Evolutionary conservation across 2,113 vertebrate species (phyloP).

Genomic region (Galeopterus variegatus): DNA sequence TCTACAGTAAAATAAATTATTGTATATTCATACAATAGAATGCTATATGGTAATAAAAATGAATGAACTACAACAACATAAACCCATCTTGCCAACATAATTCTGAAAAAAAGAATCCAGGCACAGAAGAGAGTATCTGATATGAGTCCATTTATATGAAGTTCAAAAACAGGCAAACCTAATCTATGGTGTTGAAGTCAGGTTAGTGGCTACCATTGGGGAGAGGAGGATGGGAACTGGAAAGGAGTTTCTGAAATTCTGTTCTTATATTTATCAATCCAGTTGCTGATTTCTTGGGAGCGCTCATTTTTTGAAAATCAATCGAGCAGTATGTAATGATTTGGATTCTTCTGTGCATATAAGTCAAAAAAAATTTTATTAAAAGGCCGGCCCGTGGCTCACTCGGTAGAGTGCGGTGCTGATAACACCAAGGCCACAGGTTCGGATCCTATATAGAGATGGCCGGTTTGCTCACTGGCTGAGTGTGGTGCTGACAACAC

Average conservation of each 20-base stretch:
- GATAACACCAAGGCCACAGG: too few relatives aligned
- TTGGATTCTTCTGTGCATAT: neutral
- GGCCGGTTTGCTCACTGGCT: too few relatives aligned
- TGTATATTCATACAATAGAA: neutral
- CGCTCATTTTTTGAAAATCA: neutral
- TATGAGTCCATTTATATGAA: neutral
- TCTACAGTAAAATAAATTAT: neutral
- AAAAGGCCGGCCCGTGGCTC: too few relatives aligned
- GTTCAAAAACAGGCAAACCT: neutral
- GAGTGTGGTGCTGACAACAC: too few relatives aligned
- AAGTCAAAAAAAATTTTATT: neutral
- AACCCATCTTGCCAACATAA: neutral
- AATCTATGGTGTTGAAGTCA: neutral
- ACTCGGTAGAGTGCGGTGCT: too few relatives aligned
- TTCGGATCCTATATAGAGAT: too few relatives aligned
- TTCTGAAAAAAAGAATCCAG: neutral
- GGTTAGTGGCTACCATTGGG: neutral
- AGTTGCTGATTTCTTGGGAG: neutral
- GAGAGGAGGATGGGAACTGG: neutral
- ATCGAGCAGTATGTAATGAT: neutral
- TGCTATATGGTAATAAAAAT: neutral
- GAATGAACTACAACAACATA: neutral
- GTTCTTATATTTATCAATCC: neutral
- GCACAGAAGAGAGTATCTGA: neutral
- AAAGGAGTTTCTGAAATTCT: neutral